Evolutionary conservation across 30 jellyfish, hydroid and myxozoan species (phyloP).

Genomic region (Mastigias papua): DNA sequence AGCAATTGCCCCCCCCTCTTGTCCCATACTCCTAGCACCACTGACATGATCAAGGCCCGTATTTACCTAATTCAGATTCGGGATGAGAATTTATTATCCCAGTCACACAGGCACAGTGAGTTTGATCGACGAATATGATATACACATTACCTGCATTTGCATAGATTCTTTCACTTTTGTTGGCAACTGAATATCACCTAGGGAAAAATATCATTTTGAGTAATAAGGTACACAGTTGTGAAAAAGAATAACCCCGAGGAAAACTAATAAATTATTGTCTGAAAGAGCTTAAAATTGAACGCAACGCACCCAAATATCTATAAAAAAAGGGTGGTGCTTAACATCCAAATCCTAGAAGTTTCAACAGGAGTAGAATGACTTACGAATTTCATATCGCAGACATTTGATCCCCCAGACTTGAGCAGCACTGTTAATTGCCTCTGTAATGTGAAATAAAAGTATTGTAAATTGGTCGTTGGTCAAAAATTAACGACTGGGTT

Average conservation of each 20-base stretch:
- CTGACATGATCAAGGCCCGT: no score
- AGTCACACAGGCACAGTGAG: neutral
- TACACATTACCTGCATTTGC: conserved; percentile 95
- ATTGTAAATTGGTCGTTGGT: neutral
- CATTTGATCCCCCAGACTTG: conserved; percentile 98
- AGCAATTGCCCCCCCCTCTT: no score
- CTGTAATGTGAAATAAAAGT: conserved; percentile 26
- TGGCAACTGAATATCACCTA: conserved; percentile 99
- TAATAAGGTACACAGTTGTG: no score
- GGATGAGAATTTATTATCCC: neutral
- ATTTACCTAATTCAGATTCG: neutral
- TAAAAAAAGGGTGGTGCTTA: no score
- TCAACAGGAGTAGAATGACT: conserved; percentile 46
- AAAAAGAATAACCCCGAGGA: no score
- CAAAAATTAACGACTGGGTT: no score
- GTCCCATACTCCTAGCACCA: no score
- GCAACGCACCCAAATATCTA: no score
- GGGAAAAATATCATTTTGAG: neutral
- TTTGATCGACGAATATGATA: neutral
- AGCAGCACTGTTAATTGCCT: conserved; percentile 96
- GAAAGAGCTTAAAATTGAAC: no score
- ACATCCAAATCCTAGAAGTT: no score
- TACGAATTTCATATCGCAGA: conserved; percentile 97
- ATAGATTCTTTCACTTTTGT: conserved; percentile 94
- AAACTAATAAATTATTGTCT: no score